Conservation (phyloP, 2,888 invertebrate genomes). For the Heliothis peltigera region DNA sequence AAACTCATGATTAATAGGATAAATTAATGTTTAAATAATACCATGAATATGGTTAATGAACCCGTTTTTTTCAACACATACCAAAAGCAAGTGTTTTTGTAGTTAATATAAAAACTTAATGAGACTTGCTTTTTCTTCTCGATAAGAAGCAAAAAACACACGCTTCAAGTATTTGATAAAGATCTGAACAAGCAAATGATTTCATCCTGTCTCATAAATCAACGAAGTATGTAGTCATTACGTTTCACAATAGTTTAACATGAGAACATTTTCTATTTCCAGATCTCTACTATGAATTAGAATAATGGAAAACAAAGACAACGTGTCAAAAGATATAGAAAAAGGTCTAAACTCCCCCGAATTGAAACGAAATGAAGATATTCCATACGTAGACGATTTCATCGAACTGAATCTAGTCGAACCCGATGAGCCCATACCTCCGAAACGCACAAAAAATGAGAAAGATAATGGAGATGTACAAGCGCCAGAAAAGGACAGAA, state of each 20-base stretch:
- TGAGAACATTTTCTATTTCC: conserved; percentile 60
- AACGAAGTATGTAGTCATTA: conserved; percentile 13
- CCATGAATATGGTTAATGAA: conserved; percentile 38
- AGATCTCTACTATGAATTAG: conserved; percentile 80
- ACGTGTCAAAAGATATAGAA: conserved; percentile 70
- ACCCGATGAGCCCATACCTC: conserved; percentile 70
- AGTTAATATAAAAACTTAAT: conserved; percentile 24
- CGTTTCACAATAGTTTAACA: conserved; percentile 20
- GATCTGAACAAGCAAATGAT: conserved; percentile 23
- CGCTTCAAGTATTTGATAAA: conserved; percentile 11
- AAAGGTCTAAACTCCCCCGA: conserved; percentile 84
- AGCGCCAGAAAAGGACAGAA: conserved; percentile 58
- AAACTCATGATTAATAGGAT: neutral
- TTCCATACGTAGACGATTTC: conserved; percentile 78
- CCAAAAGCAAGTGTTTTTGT: conserved; percentile 10
- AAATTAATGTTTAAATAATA: neutral
- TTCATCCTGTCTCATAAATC: conserved; percentile 16
- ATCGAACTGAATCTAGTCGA: conserved; percentile 72
- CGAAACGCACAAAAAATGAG: conserved; percentile 70
- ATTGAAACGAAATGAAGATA: conserved; percentile 68
- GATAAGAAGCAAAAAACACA: conserved; percentile 26
- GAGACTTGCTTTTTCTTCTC: conserved; percentile 15
- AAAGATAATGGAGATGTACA: conserved; percentile 55
- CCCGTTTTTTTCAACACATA: conserved; percentile 32
- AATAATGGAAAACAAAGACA: conserved; percentile 71